Conservation (phyloP, 2,113 vertebrate genomes). For the Campylomormyrus numenius region DNA sequence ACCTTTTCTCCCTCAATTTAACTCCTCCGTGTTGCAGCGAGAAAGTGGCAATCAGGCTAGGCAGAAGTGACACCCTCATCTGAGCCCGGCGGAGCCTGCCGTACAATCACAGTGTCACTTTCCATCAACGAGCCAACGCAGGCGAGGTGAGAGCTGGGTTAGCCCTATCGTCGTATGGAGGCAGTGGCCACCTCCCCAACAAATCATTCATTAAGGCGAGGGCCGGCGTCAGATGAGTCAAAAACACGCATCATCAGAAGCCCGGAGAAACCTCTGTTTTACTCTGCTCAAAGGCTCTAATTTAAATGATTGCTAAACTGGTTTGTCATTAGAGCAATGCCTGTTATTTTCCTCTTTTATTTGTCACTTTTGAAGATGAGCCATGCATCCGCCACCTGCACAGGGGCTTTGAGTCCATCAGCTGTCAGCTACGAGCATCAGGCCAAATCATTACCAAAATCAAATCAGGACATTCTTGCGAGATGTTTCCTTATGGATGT, state of each 20-base stretch:
- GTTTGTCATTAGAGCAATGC: neutral
- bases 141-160: constrained; percentile 25
- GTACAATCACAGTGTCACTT: constrained; percentile 63
- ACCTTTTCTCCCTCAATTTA: constrained; percentile 83
- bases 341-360: neutral
- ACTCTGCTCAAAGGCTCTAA: neutral
- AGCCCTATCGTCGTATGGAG: constrained; percentile 22
- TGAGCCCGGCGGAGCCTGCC: constrained; percentile 42
- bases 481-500: neutral
- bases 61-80: constrained; percentile 71
- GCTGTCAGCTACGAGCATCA: neutral
- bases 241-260: neutral
- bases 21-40: constrained; percentile 44
- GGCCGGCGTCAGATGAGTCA: neutral
- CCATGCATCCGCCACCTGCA: neutral
- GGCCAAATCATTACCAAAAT: constrained; percentile 6
- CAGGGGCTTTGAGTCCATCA: neutral
- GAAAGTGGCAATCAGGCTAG: constrained; percentile 64
- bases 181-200: constrained; percentile 19
- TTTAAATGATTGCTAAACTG: constrained; percentile 5
- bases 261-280: neutral
- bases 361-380: neutral
- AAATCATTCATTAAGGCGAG: constrained; percentile 13
- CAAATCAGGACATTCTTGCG: neutral
- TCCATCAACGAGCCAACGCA: constrained; percentile 46